These are phyloP conservation scores for Pseudochirops corinnae DNA, from an alignment of 2,797 vertebrate genomes.

Conservation along the genomic window DNA sequence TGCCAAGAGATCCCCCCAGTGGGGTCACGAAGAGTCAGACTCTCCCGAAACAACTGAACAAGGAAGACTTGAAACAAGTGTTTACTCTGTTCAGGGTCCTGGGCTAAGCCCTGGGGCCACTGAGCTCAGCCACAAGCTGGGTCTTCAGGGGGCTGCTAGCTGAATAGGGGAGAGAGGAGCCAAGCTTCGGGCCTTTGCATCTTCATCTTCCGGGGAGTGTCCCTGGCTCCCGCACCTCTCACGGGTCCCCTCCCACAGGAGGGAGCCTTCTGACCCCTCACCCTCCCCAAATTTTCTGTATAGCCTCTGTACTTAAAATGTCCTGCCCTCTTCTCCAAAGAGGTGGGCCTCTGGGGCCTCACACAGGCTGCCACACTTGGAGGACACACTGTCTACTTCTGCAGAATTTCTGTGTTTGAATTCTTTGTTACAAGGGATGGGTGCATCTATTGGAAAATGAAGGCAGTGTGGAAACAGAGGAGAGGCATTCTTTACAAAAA, in stretches of 20 bases:
- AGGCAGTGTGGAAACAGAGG: too few species aligned
- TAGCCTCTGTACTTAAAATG: neutral
- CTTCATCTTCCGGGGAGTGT: neutral
- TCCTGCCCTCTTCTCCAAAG: neutral
- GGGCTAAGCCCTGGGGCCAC: neutral
- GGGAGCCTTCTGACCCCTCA: neutral
- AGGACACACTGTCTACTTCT: neutral
- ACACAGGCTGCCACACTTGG: too few species aligned
- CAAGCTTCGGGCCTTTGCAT: accelerated
- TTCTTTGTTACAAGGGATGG: neutral
- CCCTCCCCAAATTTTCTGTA: neutral
- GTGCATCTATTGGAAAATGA: neutral
- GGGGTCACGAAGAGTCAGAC: neutral
- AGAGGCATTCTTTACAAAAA: neutral
- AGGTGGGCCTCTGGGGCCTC: neutral
- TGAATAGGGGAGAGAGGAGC: too few species aligned
- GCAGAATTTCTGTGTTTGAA: neutral
- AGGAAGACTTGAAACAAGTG: too few species aligned
- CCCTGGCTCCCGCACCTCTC: neutral
- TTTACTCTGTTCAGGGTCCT: neutral
- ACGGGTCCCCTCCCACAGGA: too few species aligned
- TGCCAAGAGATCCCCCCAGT: neutral
- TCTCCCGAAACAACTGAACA: neutral
- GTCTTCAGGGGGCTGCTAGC: neutral
- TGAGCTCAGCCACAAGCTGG: neutral